These are phyloP conservation scores for Sprattus sprattus DNA, from an alignment of 2,113 vertebrate species.

Conservation along the genomic window DNA sequence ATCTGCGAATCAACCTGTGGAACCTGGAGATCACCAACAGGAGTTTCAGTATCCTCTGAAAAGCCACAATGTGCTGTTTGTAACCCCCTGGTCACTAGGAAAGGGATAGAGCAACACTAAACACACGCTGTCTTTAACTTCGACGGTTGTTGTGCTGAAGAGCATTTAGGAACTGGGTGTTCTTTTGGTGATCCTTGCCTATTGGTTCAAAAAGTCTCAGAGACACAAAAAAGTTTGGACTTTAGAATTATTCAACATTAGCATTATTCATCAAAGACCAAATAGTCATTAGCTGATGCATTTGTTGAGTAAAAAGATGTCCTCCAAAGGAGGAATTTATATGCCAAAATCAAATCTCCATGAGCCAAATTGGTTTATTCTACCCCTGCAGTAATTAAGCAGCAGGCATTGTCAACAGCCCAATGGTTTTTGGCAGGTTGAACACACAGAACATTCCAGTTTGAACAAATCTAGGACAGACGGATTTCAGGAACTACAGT, in stretches of 20 bases:
- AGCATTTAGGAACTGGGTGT: not conserved
- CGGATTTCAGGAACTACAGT: not conserved
- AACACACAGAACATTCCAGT: not conserved
- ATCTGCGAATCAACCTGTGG: conserved; percentile 89
- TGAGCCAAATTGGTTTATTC: not conserved
- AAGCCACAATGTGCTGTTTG: not conserved
- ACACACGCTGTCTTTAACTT: not conserved
- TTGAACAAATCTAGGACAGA: not conserved
- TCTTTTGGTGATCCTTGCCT: not conserved
- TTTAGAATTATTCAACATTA: not conserved
- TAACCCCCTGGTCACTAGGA: not conserved
- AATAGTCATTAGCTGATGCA: not conserved
- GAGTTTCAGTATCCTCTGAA: conserved; percentile 90
- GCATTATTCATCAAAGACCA: not conserved
- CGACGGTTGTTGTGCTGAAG: not conserved
- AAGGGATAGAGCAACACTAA: not conserved
- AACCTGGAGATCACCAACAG: conserved; percentile 89
- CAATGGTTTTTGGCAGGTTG: not conserved
- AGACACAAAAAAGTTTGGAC: not conserved
- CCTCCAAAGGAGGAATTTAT: not conserved
- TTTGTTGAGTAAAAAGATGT: not conserved
- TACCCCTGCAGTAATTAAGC: conserved; percentile 2
- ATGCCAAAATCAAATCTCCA: not conserved
- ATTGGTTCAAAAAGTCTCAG: not conserved
- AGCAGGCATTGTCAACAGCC: conserved; percentile 6